Conservation (phyloP, 2,888 invertebrate genomes). For the Philonicus albiceps region DNA sequence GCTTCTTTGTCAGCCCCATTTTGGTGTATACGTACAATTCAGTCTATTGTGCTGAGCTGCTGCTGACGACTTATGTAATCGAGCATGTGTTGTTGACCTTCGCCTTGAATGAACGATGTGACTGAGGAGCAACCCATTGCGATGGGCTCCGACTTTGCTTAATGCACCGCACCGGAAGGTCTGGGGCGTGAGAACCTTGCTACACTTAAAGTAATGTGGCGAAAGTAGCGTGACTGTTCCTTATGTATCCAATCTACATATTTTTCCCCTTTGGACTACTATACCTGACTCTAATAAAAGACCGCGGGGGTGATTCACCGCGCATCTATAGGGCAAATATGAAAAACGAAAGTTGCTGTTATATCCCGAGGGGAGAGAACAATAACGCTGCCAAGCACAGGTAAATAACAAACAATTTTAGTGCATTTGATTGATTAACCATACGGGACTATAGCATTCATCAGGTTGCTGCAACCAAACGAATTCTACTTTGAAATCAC, state of each 20-base stretch:
- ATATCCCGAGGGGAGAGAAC: neutral
- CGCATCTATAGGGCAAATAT: neutral
- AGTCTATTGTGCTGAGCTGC: neutral
- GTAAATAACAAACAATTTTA: neutral
- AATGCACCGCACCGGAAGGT: neutral
- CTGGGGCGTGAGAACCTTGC: neutral
- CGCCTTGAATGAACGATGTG: slow-evolving; percentile 8
- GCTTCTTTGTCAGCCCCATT: neutral
- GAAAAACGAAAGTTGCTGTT: neutral
- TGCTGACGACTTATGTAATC: neutral
- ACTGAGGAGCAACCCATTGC: neutral
- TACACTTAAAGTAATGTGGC: neutral
- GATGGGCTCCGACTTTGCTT: neutral
- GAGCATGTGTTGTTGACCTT: slow-evolving; percentile 17
- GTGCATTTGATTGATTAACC: neutral
- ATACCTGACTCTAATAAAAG: neutral
- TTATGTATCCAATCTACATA: neutral
- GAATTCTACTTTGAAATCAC: neutral
- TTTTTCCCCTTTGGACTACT: neutral
- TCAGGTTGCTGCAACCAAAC: neutral
- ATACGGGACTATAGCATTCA: neutral
- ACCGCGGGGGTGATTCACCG: neutral
- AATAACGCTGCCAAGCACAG: neutral
- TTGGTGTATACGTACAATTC: neutral
- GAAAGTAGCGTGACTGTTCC: neutral